These are phyloP conservation scores for Nothura maculosa DNA, from an alignment of 2,797 vertebrate genomes.

Conservation along the genomic window DNA sequence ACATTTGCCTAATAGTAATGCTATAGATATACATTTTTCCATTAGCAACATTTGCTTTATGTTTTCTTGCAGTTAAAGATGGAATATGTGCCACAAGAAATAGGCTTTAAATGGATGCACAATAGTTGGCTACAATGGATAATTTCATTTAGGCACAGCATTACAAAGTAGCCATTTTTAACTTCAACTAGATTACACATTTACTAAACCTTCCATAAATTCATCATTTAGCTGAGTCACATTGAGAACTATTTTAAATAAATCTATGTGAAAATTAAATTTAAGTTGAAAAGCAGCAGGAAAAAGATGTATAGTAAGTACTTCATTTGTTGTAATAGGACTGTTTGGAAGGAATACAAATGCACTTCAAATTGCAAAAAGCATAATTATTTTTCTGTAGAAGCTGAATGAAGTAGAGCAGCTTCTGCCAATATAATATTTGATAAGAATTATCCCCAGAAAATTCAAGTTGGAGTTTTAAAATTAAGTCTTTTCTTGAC, in stretches of 20 bases:
- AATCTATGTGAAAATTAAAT: constrained; percentile 76
- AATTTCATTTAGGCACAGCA: constrained; percentile 63
- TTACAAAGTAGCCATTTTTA: constrained; percentile 59
- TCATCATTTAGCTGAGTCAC: constrained; percentile 70
- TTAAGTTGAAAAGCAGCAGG: constrained; percentile 73
- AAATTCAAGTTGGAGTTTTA: constrained; percentile 37
- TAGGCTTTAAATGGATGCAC: constrained; percentile 24
- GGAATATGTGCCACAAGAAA: constrained; percentile 12
- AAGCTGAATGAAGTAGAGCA: constrained; percentile 16
- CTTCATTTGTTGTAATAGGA: constrained; percentile 64
- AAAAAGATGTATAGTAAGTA: constrained; percentile 65
- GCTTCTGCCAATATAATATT: constrained; percentile 33
- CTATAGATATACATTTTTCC: not conserved
- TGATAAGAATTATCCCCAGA: constrained; percentile 1
- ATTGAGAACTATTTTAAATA: constrained; percentile 70
- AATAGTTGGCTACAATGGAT: constrained; percentile 40
- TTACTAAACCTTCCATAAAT: constrained; percentile 71
- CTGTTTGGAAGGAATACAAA: constrained; percentile 65
- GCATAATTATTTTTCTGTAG: constrained; percentile 63
- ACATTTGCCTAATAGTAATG: not conserved
- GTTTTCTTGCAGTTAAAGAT: constrained; percentile 32
- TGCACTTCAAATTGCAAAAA: constrained; percentile 35
- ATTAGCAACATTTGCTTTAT: constrained; percentile 4
- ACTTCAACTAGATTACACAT: constrained; percentile 63
- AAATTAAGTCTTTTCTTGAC: not conserved